Percentiles rank a stretch among this genome's conserved stretches.
Evolutionary conservation across 2,113 vertebrate species (phyloP).

Genomic region (Casuarius casuarius): DNA sequence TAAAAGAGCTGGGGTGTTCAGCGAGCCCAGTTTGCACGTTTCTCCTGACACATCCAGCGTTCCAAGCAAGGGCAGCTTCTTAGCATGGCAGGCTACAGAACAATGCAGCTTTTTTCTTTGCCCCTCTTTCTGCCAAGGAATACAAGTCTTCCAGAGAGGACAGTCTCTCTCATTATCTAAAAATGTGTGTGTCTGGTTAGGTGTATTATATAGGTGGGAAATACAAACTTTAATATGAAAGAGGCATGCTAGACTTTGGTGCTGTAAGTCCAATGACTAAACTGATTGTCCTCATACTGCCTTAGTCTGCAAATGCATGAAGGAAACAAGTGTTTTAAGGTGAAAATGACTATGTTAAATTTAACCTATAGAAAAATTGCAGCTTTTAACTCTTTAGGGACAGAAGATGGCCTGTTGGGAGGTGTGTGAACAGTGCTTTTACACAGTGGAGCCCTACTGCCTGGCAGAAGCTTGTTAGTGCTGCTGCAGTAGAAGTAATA

Average conservation of each 20-base stretch:
- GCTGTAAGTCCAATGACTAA: not conserved
- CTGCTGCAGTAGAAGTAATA: not conserved
- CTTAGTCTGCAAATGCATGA: not conserved
- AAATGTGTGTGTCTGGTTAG: not conserved
- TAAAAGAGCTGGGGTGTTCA: slow-evolving; percentile 52
- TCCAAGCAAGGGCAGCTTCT: slow-evolving; percentile 42
- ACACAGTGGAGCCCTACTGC: not conserved
- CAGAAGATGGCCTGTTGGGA: not conserved
- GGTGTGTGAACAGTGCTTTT: not conserved
- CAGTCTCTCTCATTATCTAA: slow-evolving; percentile 39
- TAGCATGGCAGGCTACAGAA: slow-evolving; percentile 35
- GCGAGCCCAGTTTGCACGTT: slow-evolving; percentile 26
- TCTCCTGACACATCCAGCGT: slow-evolving; percentile 23
- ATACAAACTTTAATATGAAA: not conserved
- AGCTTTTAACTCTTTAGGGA: slow-evolving; percentile 25
- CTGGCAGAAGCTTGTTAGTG: slow-evolving; percentile 22
- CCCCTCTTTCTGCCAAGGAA: slow-evolving; percentile 29
- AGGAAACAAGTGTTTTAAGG: slow-evolving; percentile 8
- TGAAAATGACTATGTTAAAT: not conserved
- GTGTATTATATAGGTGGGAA: slow-evolving; percentile 46
- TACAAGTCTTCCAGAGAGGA: slow-evolving; percentile 23
- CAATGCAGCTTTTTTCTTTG: slow-evolving; percentile 38
- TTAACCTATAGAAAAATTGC: not conserved
- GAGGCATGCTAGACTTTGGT: not conserved
- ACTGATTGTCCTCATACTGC: not conserved